These are phyloP conservation scores for Notiomystis cincta DNA, from an alignment of 2,113 vertebrate genomes.

Conservation along the genomic window DNA sequence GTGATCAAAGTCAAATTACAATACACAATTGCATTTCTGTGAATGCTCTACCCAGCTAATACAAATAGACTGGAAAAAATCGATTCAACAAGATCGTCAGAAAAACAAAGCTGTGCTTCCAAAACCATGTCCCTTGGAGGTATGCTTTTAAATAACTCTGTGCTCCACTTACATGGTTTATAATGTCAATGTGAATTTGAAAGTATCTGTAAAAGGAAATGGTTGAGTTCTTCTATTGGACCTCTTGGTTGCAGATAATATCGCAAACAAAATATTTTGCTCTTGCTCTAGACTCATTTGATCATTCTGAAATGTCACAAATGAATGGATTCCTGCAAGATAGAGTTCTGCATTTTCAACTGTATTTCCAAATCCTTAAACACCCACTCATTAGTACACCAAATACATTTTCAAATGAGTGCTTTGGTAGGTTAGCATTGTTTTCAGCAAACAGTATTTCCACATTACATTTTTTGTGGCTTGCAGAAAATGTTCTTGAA, in stretches of 20 bases:
- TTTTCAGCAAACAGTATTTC: not conserved
- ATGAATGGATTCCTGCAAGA: not conserved
- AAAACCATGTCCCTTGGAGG: not conserved
- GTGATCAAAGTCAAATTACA: conserved; percentile 48
- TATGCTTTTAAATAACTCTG: not conserved
- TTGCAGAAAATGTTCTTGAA: not conserved
- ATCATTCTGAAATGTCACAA: not conserved
- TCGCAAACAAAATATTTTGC: not conserved
- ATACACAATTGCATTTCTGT: not conserved
- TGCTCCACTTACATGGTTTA: not conserved
- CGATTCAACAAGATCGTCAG: not conserved
- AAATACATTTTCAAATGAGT: not conserved
- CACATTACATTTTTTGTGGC: not conserved
- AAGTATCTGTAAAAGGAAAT: not conserved
- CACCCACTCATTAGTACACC: not conserved
- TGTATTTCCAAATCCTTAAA: not conserved
- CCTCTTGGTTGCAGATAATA: not conserved
- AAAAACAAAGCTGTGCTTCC: not conserved
- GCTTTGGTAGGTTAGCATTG: not conserved
- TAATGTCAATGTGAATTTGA: not conserved
- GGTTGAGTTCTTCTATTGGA: not conserved
- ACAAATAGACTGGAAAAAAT: not conserved
- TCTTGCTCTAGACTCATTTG: not conserved
- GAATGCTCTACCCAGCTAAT: not conserved
- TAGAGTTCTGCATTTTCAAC: not conserved